Evolutionary conservation across 1,140 invertebrate genomes (phyloP), one percentile per base, ranked within the genome.

Genomic region (Drosophila auraria): DNA sequence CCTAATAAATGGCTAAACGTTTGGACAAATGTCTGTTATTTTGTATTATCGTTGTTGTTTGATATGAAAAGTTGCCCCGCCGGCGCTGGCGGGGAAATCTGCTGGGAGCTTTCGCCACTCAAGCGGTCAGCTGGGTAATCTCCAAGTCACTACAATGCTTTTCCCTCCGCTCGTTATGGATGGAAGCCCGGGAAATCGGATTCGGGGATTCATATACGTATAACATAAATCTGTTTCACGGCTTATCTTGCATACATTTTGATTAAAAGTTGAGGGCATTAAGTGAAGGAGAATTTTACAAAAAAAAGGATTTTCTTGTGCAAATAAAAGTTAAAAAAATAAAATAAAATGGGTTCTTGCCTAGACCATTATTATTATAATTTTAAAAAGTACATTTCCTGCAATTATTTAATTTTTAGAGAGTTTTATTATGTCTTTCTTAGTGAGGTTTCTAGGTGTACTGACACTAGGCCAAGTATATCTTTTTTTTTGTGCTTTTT

Each of bases 1-100:
- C 45, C 84, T 81, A 83, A 87, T 81, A 89, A 87, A 87, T 87
- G 84, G 73, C 83, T 83, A 83, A 89, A 81, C 83, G 83, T 75
- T 87, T 83, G 77, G 69, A 87, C 78, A 89, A 87, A 89, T 89
- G 71, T 68, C 47, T 47, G 79, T 83, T 87, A 87, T 89, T 89
- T 81, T 83, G 51, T 89, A 87, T 87, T 87, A 87, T 87, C 76
- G 80, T 87, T 77, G 76, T 87, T 87, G 61, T 65, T 87, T 83
- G 64, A 83, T 80, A 80, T 87, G 68, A 83, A 83, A 87, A 83
- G 72, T 74, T 83, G 60, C 45, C 47, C 59, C 42, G 61, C 51
- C 56, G 36, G 47, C 49, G 33, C 33, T 33, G 33, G 33, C 33
- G 9, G 33, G 9, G 33, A 58, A 47, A 61, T 78, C 76, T 61